Percentiles rank a stretch among this genome's conserved stretches.
Evolutionary conservation across 53 echinoderm and acorn worm species (phyloP).

Genomic region (Stichopus horrens): DNA sequence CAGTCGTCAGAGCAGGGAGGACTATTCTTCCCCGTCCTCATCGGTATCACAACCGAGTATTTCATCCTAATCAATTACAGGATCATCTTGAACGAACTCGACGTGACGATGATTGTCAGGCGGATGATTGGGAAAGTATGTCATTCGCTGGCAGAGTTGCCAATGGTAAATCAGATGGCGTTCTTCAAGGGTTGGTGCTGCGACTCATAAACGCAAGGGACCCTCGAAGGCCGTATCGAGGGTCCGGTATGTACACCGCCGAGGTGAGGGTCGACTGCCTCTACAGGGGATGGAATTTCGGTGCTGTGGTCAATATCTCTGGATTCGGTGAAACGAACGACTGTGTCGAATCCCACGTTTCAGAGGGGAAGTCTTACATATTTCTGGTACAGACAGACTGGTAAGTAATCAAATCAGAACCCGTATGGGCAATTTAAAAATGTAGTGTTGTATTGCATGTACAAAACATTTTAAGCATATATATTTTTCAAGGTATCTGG

Average conservation of each 20-base stretch:
- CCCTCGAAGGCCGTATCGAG: slow-evolving; percentile 13
- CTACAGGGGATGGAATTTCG: slow-evolving; percentile 15
- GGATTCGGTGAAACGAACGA: slow-evolving; percentile 35
- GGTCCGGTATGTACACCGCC: slow-evolving; percentile 24
- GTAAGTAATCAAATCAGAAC: background rate
- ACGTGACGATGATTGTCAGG: slow-evolving; percentile 35
- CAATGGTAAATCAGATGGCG: slow-evolving; percentile 17
- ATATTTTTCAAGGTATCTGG: too few species aligned
- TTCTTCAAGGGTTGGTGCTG: slow-evolving; percentile 16
- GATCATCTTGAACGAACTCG: background rate
- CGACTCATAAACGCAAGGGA: slow-evolving; percentile 10
- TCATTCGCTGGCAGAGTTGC: slow-evolving; percentile 18
- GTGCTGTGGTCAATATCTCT: slow-evolving; percentile 11
- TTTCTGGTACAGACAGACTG: slow-evolving; percentile 28
- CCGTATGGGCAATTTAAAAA: too few species aligned
- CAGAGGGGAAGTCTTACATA: slow-evolving; percentile 21
- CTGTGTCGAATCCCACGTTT: slow-evolving; percentile 30
- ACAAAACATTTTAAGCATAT: too few species aligned
- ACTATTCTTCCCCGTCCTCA: slow-evolving; percentile 1
- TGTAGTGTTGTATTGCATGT: too few species aligned
- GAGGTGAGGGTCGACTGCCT: slow-evolving; percentile 39
- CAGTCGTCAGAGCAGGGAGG: background rate
- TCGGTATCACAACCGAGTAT: slow-evolving; percentile 30
- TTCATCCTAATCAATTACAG: slow-evolving; percentile 11
- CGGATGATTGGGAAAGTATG: slow-evolving; percentile 36